Evolutionary conservation across 2,888 invertebrate genomes (phyloP).

Genomic region (Tridacna crocea): DNA sequence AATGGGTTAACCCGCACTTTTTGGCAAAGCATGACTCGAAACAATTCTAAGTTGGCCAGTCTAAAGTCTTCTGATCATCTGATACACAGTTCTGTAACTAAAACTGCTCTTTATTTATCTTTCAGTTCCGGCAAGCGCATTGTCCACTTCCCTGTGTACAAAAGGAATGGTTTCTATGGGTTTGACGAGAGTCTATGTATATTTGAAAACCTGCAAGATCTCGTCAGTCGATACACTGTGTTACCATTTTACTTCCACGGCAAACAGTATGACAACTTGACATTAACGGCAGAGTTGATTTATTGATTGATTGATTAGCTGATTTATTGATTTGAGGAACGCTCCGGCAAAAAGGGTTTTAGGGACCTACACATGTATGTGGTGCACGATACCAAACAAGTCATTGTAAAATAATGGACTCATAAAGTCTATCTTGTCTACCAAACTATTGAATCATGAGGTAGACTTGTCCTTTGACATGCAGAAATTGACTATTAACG

Average conservation of each 20-base stretch:
- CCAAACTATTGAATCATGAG: too few species aligned
- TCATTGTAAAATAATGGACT: too few species aligned
- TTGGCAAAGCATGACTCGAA: background rate
- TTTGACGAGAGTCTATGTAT: conserved; percentile 48
- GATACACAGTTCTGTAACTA: background rate
- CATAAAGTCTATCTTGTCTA: too few species aligned
- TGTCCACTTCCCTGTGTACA: conserved; percentile 37
- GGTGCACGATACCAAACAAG: too few species aligned
- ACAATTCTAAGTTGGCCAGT: background rate
- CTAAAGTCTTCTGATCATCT: background rate
- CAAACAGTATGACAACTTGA: conserved; percentile 30
- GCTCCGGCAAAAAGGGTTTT: too few species aligned
- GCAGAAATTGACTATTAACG: too few species aligned
- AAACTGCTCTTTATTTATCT: background rate
- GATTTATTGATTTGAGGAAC: background rate
- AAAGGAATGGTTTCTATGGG: conserved; percentile 32
- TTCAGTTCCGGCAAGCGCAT: conserved; percentile 24
- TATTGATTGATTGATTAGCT: background rate
- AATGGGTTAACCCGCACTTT: too few species aligned
- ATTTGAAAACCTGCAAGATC: conserved; percentile 46
- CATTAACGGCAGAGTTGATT: conserved; percentile 2
- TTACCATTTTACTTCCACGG: conserved; percentile 47
- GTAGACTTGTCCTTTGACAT: too few species aligned
- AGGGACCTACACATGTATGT: too few species aligned
- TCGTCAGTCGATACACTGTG: conserved; percentile 36